Conservation (phyloP, 1,140 invertebrate genomes). For the Oncopeltus fasciatus region DNA sequence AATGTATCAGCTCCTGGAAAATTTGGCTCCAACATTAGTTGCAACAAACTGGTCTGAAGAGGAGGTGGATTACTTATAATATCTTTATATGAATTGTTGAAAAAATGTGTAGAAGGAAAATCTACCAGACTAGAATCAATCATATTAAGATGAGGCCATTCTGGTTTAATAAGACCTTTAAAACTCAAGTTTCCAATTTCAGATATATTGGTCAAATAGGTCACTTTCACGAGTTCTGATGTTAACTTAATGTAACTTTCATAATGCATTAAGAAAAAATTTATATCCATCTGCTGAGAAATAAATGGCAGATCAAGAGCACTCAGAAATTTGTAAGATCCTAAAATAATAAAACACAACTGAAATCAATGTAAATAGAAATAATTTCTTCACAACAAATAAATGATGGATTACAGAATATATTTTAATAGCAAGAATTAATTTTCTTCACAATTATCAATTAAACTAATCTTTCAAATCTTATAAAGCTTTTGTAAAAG, state of each 20-base stretch:
- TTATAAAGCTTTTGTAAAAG: no score
- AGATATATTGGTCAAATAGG: conserved; percentile 46
- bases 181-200: conserved; percentile 39
- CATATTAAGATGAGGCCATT: conserved; percentile 51
- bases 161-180: conserved; percentile 49
- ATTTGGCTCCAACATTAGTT: no score
- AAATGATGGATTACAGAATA: no score
- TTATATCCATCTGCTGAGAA: conserved; percentile 43
- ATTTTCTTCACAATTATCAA: no score
- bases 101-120: conserved; percentile 71
- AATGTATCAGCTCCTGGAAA: no score
- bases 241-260: conserved; percentile 39
- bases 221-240: conserved; percentile 22
- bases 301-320: conserved; percentile 48
- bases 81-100: conserved; percentile 51
- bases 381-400: conserved; percentile 27
- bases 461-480: no score
- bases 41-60: conserved; percentile 34
- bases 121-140: conserved; percentile 34
- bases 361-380: conserved; percentile 26
- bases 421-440: no score
- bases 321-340: conserved; percentile 50
- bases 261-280: conserved; percentile 41
- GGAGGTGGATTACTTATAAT: conserved; percentile 47
- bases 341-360: no score